phyloP scores from a whole-genome alignment of 2,797 vertebrate species.

The Vespertilio murinus region DNA sequence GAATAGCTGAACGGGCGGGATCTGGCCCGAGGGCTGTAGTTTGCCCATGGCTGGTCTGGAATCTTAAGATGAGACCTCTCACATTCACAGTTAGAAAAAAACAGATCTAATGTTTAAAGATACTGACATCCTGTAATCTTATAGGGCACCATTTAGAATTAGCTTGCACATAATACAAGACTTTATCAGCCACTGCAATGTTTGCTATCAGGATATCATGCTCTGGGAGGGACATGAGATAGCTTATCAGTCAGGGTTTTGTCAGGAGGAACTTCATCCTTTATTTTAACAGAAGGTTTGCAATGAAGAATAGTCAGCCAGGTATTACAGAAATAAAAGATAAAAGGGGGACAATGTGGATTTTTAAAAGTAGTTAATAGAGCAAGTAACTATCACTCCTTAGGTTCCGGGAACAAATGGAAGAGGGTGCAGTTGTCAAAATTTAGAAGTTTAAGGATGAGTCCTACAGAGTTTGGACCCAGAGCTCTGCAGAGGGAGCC shows the following conservation, averaged over 20 bases:
- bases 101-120: not conserved
- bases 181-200: not conserved
- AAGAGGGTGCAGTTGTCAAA: not conserved
- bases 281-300: not conserved
- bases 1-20: no score
- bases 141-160: not conserved
- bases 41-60: no score
- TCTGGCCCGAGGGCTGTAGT: no score
- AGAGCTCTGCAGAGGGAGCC: not conserved
- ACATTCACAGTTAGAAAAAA: not conserved
- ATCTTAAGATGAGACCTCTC: not conserved
- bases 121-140: not conserved
- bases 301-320: not conserved
- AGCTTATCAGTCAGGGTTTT: not conserved
- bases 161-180: not conserved
- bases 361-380: not conserved
- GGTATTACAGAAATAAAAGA: not conserved
- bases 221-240: not conserved
- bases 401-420: not conserved
- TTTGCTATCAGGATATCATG: not conserved
- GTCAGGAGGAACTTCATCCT: not conserved
- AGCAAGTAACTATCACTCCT: not conserved
- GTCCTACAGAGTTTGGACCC: not conserved
- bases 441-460: not conserved
- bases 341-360: rapidly evolving